Base-by-base conservation (phyloP, 2,113 vertebrate genomes). In the Macroglossus sobrinus region DNA sequence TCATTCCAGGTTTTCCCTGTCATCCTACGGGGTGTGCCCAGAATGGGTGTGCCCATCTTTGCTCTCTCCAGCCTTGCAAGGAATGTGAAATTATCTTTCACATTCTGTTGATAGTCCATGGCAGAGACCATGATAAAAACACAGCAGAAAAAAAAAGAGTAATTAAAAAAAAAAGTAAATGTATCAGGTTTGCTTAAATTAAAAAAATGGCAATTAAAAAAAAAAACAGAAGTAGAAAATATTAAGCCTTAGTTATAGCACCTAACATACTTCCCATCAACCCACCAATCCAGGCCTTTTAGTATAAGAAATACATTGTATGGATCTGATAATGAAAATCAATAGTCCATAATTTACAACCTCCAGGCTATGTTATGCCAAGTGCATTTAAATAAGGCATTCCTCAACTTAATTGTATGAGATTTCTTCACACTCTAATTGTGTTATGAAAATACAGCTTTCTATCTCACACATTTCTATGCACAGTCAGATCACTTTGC, bases 331-430 rank as follows among this genome's bases (percentile, higher is more conserved):
- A 94, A 97, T 89, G 92, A 97, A 89, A 93, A 93, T 89, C 64
- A 92, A n/a, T 87, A 85, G 88, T 93, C 72, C 95, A 87, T 87
- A 92, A 97, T 97, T 97, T 97, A 74, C 91, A 97, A 89, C 95
- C 94, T 92, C 88, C 96, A 97, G 94, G 90, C 90, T 53, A 0
- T 2, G 2, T 89, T 95, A 91, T 59, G 84, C 91, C 50, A 53
- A 28, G 26, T 63, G 87, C 94, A 93, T 98, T 82, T 97, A 95
- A 98, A 91, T 86, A 82, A 84, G 61, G 26, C 55, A 93, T 97
- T 92, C 61, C 87, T 97, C 91, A 45, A 66, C 72, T 43, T 91
- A 97, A 92, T 14, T 95, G 91, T 53, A 33, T 59, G 76, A 47
- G 59, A 30, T 78, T 97, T 94, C 71, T 92, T 55, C 38, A 76